Conservation (phyloP, 1,140 invertebrate species). For the Drosophila willistoni region DNA sequence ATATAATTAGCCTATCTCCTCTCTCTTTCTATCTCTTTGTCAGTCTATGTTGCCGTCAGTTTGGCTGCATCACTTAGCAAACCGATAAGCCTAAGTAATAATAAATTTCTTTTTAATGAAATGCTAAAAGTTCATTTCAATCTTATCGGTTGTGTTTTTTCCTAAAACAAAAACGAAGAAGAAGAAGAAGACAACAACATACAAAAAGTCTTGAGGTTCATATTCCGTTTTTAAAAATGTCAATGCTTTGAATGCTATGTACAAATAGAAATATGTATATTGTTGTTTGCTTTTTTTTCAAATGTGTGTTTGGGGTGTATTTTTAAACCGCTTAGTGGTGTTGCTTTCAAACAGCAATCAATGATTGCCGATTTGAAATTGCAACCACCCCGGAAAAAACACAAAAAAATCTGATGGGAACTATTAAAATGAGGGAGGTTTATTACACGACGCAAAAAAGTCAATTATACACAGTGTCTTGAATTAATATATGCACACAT, state of each 20-base stretch:
- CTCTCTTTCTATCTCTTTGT: no score
- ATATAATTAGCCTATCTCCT: slow-evolving; percentile 32
- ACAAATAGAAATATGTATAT: background rate
- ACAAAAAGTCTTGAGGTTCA: background rate
- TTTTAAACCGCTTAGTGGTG: slow-evolving; percentile 39
- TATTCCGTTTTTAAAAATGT: slow-evolving; percentile 25
- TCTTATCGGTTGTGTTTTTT: slow-evolving; percentile 44
- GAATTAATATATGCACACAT: background rate
- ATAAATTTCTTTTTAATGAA: slow-evolving; percentile 75
- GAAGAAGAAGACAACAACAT: no score
- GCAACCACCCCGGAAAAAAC: slow-evolving; percentile 32
- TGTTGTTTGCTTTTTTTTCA: slow-evolving; percentile 1
- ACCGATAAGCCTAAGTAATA: slow-evolving; percentile 71
- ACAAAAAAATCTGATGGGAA: background rate
- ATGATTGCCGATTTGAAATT: slow-evolving; percentile 11
- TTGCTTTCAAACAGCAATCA: slow-evolving; percentile 39
- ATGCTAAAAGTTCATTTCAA: slow-evolving; percentile 50
- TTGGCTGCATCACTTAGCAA: slow-evolving; percentile 26
- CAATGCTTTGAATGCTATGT: slow-evolving; percentile 19
- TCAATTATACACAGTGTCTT: slow-evolving; percentile 27
- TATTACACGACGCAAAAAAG: slow-evolving; percentile 20
- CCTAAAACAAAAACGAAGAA: background rate
- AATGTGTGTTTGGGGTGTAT: slow-evolving; percentile 1
- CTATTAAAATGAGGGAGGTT: slow-evolving; percentile 29
- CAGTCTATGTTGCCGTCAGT: slow-evolving; percentile 31